These are phyloP conservation scores for Microchirus variegatus DNA, from an alignment of 2,797 vertebrate genomes.

Conservation along the genomic window DNA sequence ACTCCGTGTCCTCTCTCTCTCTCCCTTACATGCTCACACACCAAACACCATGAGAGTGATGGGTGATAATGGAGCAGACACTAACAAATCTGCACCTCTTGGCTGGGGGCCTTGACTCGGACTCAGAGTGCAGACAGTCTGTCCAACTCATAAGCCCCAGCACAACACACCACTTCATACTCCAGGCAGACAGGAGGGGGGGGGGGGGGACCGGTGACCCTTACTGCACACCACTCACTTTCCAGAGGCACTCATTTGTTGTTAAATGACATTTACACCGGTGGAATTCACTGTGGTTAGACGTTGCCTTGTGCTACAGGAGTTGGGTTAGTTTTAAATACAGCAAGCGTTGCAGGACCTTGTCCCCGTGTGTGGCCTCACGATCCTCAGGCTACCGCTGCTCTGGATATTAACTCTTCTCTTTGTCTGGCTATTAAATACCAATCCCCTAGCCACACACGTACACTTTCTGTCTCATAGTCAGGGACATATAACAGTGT, in stretches of 20 bases:
- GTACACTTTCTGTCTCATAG: slow-evolving; percentile 61
- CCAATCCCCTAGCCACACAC: slow-evolving; percentile 64
- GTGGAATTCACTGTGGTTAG: slow-evolving; percentile 61
- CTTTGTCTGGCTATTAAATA: slow-evolving; percentile 73
- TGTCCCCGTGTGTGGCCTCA: slow-evolving; percentile 79
- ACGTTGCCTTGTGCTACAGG: slow-evolving; percentile 42
- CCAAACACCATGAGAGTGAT: slow-evolving; percentile 56
- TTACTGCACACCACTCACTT: slow-evolving; percentile 33
- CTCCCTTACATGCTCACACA: slow-evolving; percentile 36
- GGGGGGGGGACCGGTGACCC: slow-evolving; percentile 55
- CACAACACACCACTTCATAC: slow-evolving; percentile 54
- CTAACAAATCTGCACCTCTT: slow-evolving; percentile 77
- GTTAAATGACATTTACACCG: slow-evolving; percentile 61
- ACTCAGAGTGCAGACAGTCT: slow-evolving; percentile 62
- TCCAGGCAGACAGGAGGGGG: slow-evolving; percentile 58
- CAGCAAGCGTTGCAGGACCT: slow-evolving; percentile 53
- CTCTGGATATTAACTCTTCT: slow-evolving; percentile 73
- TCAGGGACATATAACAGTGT: slow-evolving; percentile 74
- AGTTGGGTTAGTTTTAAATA: slow-evolving; percentile 59
- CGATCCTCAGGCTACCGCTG: slow-evolving; percentile 71
- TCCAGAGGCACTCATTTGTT: slow-evolving; percentile 61
- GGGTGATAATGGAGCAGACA: slow-evolving; percentile 76
- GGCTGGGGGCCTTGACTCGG: slow-evolving; percentile 56
- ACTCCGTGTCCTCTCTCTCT: slow-evolving; percentile 31
- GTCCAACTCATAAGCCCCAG: slow-evolving; percentile 62